Percentiles rank a stretch among this genome's conserved stretches.
Evolutionary conservation across 92 coral and sea anemone species (phyloP).

Genomic region (Pocillopora meandrina): DNA sequence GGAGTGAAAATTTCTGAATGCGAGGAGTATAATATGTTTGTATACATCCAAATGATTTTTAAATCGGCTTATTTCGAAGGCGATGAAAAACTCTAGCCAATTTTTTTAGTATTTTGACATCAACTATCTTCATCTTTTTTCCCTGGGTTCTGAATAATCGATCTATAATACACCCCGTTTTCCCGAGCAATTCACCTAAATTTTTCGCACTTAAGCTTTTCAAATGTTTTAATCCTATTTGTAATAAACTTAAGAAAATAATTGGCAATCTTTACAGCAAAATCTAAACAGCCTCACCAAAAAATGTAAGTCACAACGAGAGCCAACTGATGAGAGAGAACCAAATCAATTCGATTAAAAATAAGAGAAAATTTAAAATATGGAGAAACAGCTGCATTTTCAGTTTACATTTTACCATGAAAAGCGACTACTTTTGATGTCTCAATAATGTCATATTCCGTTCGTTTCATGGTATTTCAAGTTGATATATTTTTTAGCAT

Average conservation of each 20-base stretch:
- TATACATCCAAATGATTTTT: too few species aligned
- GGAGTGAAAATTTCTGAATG: too few species aligned
- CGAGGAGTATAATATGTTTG: too few species aligned
- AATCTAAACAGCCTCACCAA: background rate
- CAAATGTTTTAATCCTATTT: background rate
- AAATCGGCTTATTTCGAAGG: too few species aligned
- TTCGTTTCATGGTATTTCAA: conserved; percentile 3
- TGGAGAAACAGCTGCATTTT: too few species aligned
- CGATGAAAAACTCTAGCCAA: too few species aligned
- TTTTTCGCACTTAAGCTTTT: background rate
- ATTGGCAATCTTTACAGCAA: background rate
- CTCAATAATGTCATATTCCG: background rate
- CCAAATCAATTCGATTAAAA: background rate
- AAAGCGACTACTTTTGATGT: background rate
- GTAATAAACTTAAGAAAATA: background rate
- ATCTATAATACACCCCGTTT: too few species aligned
- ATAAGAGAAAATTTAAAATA: background rate
- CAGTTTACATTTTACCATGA: background rate
- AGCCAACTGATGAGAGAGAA: background rate
- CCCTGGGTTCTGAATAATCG: too few species aligned
- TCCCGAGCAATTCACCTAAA: background rate
- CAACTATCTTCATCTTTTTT: too few species aligned
- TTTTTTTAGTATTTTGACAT: too few species aligned
- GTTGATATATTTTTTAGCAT: background rate
- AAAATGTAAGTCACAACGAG: background rate